phyloP scores from a whole-genome alignment of 2,888 invertebrate genomes.

The Lissocephala sabroskyi region DNA sequence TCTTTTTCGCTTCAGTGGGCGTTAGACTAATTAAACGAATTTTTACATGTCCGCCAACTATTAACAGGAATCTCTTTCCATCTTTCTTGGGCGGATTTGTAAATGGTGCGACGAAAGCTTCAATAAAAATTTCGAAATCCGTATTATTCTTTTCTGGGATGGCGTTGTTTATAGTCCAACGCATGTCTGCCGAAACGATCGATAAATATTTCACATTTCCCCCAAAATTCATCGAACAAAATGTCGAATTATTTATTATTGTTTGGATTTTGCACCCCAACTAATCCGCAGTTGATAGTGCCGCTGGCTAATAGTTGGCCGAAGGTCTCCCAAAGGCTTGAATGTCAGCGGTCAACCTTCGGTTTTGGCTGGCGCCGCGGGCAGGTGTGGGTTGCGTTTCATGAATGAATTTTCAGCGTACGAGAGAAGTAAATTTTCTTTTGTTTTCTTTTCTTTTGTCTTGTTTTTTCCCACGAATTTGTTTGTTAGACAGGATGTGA shows the following conservation, averaged over 20 bases:
- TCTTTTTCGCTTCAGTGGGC: too few relatives aligned
- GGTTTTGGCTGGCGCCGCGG: not conserved
- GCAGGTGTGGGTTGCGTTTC: not conserved
- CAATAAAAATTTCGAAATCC: not conserved
- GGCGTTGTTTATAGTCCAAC: conserved; percentile 24
- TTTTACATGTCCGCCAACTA: too few relatives aligned
- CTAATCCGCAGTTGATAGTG: too few relatives aligned
- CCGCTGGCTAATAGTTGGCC: conserved; percentile 6
- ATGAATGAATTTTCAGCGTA: conserved; percentile 23
- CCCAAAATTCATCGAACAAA: too few relatives aligned
- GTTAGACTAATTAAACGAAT: too few relatives aligned
- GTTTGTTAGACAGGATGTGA: conserved; percentile 51
- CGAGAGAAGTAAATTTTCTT: not conserved
- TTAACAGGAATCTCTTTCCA: too few relatives aligned
- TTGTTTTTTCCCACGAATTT: not conserved
- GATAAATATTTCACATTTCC: conserved; percentile 47
- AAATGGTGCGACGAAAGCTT: not conserved
- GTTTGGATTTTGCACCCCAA: conserved; percentile 25
- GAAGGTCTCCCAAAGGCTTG: conserved; percentile 11
- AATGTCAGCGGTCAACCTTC: conserved; percentile 42
- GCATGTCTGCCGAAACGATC: conserved; percentile 17
- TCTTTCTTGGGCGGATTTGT: too few relatives aligned
- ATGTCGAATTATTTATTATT: conserved; percentile 37
- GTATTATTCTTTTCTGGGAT: too few relatives aligned
- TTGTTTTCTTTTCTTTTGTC: conserved; percentile 5